Conservation (phyloP, 2,797 vertebrate species). For the Sebastes trivittatus region DNA sequence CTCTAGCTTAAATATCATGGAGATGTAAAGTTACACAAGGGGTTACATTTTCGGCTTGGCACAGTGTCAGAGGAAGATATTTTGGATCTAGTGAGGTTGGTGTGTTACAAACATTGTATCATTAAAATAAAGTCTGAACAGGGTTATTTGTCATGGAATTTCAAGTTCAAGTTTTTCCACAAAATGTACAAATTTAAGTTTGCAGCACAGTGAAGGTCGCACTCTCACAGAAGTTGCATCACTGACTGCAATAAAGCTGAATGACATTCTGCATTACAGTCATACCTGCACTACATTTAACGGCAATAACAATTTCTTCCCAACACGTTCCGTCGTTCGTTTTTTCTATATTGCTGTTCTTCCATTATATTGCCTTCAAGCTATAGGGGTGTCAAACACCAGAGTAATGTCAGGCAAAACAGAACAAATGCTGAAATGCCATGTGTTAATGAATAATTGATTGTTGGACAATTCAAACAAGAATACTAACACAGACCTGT, state of each 20-base stretch:
- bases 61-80: conserved; percentile 10
- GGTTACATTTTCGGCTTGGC: conserved; percentile 5
- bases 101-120: neutral
- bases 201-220: neutral
- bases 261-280: neutral
- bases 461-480: neutral
- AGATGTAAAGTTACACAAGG: conserved; percentile 50
- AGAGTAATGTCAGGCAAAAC: neutral
- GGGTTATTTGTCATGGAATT: neutral
- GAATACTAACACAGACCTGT: neutral
- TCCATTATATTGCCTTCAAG: neutral
- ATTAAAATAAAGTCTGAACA: neutral
- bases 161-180: neutral
- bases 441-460: neutral
- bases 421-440: neutral
- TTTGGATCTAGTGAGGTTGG: neutral
- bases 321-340: too few species aligned
- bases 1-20: conserved; percentile 50
- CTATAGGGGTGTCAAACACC: neutral
- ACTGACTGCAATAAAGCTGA: neutral
- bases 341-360: neutral
- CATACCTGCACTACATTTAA: neutral
- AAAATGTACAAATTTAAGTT: neutral
- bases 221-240: neutral
- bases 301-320: too few species aligned